Evolutionary conservation across 1,140 invertebrate genomes (phyloP).

Genomic region (Branchinecta lindahli): DNA sequence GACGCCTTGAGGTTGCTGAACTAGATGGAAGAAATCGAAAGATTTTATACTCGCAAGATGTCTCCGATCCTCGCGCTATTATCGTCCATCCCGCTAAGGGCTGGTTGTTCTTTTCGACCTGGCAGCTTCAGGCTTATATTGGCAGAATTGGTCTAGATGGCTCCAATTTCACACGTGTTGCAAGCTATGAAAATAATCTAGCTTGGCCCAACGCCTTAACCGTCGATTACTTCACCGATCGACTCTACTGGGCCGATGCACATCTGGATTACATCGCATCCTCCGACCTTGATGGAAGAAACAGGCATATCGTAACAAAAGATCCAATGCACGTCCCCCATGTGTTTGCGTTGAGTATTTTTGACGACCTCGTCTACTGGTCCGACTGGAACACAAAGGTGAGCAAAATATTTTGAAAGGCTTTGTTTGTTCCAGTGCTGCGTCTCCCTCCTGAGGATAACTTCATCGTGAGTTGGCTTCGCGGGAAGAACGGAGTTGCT

Average conservation of each 20-base stretch:
- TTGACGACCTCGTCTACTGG: constrained; percentile 92
- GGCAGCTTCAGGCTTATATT: constrained; percentile 89
- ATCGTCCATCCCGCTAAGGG: constrained; percentile 87
- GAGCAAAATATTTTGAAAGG: constrained; percentile 23
- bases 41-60: constrained; percentile 40
- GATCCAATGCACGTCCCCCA: constrained; percentile 64
- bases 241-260: constrained; percentile 92
- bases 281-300: constrained; percentile 71
- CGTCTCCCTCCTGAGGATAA: too few species aligned
- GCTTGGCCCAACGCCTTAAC: constrained; percentile 97
- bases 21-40: constrained; percentile 78
- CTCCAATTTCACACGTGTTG: constrained; percentile 67
- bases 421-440: too few species aligned
- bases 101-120: constrained; percentile 88
- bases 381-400: constrained; percentile 92
- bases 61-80: constrained; percentile 81
- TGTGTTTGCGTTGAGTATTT: constrained; percentile 82
- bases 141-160: constrained; percentile 97
- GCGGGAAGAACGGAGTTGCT: too few species aligned
- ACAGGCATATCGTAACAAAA: constrained; percentile 61
- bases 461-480: too few species aligned
- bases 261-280: constrained; percentile 96
- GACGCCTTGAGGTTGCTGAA: constrained; percentile 78
- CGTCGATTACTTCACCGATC: constrained; percentile 88
- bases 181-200: constrained; percentile 83